Conservation (phyloP, 2,113 vertebrate species). For the Engraulis encrasicolus region DNA sequence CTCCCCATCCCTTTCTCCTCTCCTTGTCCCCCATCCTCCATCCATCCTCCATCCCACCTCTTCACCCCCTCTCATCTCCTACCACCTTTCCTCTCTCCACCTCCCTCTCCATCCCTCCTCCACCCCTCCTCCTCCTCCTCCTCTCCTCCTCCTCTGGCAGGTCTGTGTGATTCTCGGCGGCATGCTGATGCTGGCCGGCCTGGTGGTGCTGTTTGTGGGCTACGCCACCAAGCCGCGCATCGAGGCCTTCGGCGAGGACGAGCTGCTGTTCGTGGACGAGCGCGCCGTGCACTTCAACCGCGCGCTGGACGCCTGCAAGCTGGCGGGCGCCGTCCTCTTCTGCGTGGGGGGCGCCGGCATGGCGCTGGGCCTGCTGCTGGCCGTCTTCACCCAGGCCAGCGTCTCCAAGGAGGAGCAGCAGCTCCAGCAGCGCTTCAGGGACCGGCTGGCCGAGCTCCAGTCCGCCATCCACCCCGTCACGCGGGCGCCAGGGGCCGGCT, state of each 20-base stretch:
- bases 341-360: constrained; percentile 88
- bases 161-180: constrained; percentile 91
- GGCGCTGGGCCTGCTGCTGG: constrained; percentile 88
- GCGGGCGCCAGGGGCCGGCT: no score
- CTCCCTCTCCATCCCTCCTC: background rate
- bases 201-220: constrained; percentile 88
- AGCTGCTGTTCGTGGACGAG: constrained; percentile 86
- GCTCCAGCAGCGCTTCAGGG: constrained; percentile 93
- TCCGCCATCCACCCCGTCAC: constrained; percentile 83
- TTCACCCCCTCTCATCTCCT: background rate
- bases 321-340: constrained; percentile 90
- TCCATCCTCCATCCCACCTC: background rate
- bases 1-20: background rate
- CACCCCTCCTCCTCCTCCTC: background rate
- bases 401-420: constrained; percentile 91
- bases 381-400: constrained; percentile 83
- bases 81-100: background rate
- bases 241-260: constrained; percentile 91
- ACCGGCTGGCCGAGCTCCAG: constrained; percentile 88
- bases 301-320: constrained; percentile 90
- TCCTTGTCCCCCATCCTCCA: background rate
- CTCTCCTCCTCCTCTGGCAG: constrained; percentile 66
- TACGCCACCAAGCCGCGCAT: constrained; percentile 89
- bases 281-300: constrained; percentile 87
- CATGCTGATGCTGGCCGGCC: constrained; percentile 85